Conservation (phyloP, 2,888 invertebrate genomes). For the Pachliopta kotzebuea region DNA sequence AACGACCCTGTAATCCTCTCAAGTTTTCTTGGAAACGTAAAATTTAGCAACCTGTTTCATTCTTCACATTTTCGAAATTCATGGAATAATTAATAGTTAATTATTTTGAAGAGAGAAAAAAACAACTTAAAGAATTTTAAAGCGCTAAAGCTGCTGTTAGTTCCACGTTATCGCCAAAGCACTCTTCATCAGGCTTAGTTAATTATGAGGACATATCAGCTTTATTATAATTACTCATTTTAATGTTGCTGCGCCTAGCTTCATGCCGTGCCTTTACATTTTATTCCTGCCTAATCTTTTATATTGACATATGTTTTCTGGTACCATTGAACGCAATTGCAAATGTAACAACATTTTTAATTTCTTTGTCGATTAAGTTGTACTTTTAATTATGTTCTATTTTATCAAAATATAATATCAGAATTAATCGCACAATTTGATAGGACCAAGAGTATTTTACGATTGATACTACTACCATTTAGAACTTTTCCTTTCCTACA, state of each 20-base stretch:
- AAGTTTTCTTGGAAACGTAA: background rate
- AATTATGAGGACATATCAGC: conserved; percentile 77
- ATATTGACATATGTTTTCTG: conserved; percentile 15
- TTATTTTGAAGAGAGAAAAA: background rate
- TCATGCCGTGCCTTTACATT: conserved; percentile 41
- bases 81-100: too few relatives aligned
- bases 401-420: background rate
- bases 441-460: background rate
- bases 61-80: background rate
- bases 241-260: conserved; percentile 72
- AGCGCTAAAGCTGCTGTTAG: conserved; percentile 48
- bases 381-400: background rate
- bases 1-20: background rate
- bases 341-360: background rate
- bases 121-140: conserved; percentile 6
- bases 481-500: too few relatives aligned
- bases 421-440: background rate
- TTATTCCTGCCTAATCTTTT: conserved; percentile 28
- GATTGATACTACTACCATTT: background rate
- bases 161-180: conserved; percentile 57
- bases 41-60: background rate
- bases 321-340: background rate
- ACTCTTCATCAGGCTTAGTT: conserved; percentile 78
- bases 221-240: conserved; percentile 80
- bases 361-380: background rate